A percentile compares a stretch with the other conserved stretches of the same genome.
Conservation (phyloP, 2,113 vertebrate genomes). For the Neotragus pygmaeus region DNA sequence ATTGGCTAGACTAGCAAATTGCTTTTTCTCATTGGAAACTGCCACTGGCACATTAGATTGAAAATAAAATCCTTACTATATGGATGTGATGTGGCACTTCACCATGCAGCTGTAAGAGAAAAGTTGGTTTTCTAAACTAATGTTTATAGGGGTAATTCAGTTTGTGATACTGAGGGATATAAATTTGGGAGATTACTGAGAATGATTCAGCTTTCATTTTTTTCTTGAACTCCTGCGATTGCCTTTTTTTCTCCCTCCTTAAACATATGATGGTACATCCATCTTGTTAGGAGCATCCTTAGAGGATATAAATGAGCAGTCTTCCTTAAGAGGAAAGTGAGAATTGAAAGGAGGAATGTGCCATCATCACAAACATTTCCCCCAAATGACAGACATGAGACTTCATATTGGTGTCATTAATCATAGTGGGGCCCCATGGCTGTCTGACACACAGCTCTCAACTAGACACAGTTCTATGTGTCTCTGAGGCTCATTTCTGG, state of each 20-base stretch:
- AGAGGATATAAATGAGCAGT: conserved; percentile 70
- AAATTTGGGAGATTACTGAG: conserved; percentile 61
- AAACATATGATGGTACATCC: background rate
- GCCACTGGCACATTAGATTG: conserved; percentile 63
- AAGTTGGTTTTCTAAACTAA: conserved; percentile 76
- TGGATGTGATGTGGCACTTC: conserved; percentile 62
- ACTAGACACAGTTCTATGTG: background rate
- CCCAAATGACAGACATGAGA: conserved; percentile 50
- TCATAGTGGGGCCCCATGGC: background rate
- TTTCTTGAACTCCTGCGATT: conserved; percentile 48
- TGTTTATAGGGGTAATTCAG: conserved; percentile 73
- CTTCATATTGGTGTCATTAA: conserved; percentile 66
- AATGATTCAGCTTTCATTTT: conserved; percentile 65
- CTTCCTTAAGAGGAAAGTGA: conserved; percentile 67
- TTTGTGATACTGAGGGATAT: conserved; percentile 59
- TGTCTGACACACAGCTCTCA: background rate
- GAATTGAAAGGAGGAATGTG: conserved; percentile 65
- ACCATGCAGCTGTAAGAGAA: conserved; percentile 54
- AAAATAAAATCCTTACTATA: conserved; percentile 71
- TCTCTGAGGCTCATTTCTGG: background rate
- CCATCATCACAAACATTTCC: conserved; percentile 43
- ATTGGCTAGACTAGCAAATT: conserved; percentile 71
- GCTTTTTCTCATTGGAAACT: conserved; percentile 72
- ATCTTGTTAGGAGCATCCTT: conserved; percentile 51
- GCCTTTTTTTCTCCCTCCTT: background rate